Percentiles rank a stretch among this genome's conserved stretches.
phyloP scores from a whole-genome alignment of 2,797 vertebrate species.

The Phrynocephalus guinanensis region DNA sequence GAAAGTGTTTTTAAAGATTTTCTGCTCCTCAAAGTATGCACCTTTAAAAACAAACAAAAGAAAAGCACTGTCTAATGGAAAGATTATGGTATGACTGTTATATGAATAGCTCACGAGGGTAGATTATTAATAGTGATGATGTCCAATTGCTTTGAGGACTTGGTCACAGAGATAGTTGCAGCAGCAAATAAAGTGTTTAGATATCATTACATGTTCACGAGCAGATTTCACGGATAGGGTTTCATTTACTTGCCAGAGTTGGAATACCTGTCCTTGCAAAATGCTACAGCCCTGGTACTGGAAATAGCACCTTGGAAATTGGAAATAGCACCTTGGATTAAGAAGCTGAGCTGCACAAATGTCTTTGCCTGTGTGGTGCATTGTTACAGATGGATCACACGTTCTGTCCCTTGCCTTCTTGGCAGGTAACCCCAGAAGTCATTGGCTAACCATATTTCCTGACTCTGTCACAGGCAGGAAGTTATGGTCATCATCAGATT shows the following conservation, averaged over 20 bases:
- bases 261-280: background rate
- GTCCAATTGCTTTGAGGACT: background rate
- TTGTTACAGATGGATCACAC: too few relatives aligned
- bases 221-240: background rate
- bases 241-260: background rate
- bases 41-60: slow-evolving; percentile 20
- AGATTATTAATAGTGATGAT: background rate
- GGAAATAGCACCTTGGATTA: background rate
- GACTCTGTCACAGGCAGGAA: background rate
- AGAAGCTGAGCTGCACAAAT: background rate
- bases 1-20: slow-evolving; percentile 51
- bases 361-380: background rate
- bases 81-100: background rate
- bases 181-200: background rate
- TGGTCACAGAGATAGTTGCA: background rate
- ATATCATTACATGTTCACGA: background rate
- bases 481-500: background rate
- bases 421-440: background rate
- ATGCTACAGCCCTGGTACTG: background rate
- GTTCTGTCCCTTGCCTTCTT: background rate
- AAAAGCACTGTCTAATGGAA: background rate
- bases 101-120: background rate
- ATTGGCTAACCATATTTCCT: background rate
- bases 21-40: slow-evolving; percentile 32
- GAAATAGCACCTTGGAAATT: too few relatives aligned